Evolutionary conservation across 2,113 vertebrate genomes (phyloP).

Genomic region (Gymnarchus niloticus): DNA sequence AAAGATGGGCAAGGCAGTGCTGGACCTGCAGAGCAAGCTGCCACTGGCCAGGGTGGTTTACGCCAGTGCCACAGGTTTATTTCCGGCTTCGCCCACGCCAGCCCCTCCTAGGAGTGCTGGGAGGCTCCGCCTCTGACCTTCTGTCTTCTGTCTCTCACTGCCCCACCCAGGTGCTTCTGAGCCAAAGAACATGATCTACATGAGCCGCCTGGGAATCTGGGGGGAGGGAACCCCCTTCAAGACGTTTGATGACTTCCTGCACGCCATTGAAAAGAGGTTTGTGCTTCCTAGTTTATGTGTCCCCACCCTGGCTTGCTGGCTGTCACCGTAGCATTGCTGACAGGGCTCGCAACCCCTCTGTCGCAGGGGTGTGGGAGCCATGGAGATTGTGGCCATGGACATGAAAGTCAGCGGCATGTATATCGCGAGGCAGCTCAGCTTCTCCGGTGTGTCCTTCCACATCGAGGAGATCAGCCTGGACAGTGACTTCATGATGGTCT

Average conservation of each 20-base stretch:
- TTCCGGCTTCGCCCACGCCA: no score
- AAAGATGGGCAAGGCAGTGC: slow-evolving; percentile 96
- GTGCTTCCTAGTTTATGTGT: slow-evolving; percentile 23
- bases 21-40: slow-evolving; percentile 92
- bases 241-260: slow-evolving; percentile 90
- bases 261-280: slow-evolving; percentile 92
- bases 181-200: slow-evolving; percentile 99
- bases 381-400: slow-evolving; percentile 99
- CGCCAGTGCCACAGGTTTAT: slow-evolving; percentile 91
- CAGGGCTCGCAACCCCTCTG: slow-evolving; percentile 18
- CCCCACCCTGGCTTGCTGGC: background rate
- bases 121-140: background rate
- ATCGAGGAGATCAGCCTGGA: slow-evolving; percentile 91
- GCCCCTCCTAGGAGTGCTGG: background rate
- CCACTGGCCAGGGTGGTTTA: slow-evolving; percentile 90
- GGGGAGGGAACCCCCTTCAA: slow-evolving; percentile 91
- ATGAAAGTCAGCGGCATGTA: slow-evolving; percentile 99
- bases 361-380: slow-evolving; percentile 87
- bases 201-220: slow-evolving; percentile 98
- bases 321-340: background rate
- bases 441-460: slow-evolving; percentile 90
- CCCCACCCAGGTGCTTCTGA: slow-evolving; percentile 83
- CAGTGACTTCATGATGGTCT: slow-evolving; percentile 75
- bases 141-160: background rate
- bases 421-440: slow-evolving; percentile 96